Evolutionary conservation across 2,797 vertebrate genomes (phyloP).

Genomic region (Malurus splendens): DNA sequence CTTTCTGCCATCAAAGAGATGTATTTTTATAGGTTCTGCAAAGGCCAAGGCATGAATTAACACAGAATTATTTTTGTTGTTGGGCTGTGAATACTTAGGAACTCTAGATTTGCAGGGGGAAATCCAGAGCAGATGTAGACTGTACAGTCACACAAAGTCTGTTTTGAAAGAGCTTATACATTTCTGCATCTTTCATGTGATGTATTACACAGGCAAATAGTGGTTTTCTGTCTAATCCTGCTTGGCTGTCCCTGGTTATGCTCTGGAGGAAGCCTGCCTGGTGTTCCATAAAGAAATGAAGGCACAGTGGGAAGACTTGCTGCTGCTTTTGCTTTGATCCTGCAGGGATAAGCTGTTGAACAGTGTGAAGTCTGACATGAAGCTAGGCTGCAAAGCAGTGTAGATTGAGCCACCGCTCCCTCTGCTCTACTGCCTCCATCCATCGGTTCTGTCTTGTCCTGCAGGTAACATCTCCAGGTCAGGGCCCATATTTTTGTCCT

Average conservation of each 20-base stretch:
- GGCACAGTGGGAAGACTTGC: background rate
- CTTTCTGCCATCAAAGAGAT: background rate
- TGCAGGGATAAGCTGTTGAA: background rate
- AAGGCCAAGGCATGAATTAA: background rate
- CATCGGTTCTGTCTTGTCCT: background rate
- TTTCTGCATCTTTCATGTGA: background rate
- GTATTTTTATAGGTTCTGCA: background rate
- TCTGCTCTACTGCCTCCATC: background rate
- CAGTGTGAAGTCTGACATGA: fast-evolving
- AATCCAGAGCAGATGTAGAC: background rate
- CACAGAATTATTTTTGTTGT: background rate
- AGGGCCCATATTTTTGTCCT: background rate
- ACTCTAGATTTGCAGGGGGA: background rate
- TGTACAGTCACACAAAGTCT: background rate
- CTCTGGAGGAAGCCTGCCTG: background rate
- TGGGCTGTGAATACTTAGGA: background rate
- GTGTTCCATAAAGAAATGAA: background rate
- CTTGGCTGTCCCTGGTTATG: background rate
- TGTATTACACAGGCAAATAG: fast-evolving
- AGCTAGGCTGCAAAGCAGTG: background rate
- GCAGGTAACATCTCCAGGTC: background rate
- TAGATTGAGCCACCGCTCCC: fast-evolving
- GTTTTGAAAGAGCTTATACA: background rate
- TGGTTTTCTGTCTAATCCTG: background rate
- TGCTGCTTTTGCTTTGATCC: background rate